Conservation (phyloP, 2,113 vertebrate genomes). For the Semicossyphus pulcher region DNA sequence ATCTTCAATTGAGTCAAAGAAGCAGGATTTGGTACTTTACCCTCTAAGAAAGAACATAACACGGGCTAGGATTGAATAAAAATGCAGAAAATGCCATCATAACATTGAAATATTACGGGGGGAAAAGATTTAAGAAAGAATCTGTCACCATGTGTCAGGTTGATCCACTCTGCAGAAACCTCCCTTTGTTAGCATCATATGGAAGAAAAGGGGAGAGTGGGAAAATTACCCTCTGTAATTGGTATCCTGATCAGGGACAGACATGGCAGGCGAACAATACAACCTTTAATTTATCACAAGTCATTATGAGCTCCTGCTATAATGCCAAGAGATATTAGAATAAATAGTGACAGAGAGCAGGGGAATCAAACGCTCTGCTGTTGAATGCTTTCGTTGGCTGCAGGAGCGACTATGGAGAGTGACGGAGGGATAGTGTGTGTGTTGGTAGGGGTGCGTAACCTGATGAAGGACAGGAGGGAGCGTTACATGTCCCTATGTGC, state of each 20-base stretch:
- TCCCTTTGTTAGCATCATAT: slow-evolving; percentile 76
- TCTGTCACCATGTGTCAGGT: slow-evolving; percentile 95
- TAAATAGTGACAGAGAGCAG: slow-evolving; percentile 87
- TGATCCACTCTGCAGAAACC: slow-evolving; percentile 85
- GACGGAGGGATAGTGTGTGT: slow-evolving; percentile 29
- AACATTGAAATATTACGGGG: slow-evolving; percentile 85
- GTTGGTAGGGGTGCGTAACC: slow-evolving; percentile 6
- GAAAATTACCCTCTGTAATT: slow-evolving; percentile 93
- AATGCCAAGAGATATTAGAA: slow-evolving; percentile 83
- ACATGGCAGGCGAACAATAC: slow-evolving; percentile 92
- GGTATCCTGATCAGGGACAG: slow-evolving; percentile 92
- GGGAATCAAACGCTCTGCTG: slow-evolving; percentile 85
- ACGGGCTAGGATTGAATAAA: slow-evolving; percentile 82
- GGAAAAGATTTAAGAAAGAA: slow-evolving; percentile 82
- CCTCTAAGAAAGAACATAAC: slow-evolving; percentile 85
- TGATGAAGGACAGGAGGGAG: background rate
- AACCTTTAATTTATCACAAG: slow-evolving; percentile 98
- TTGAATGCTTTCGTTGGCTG: slow-evolving; percentile 76
- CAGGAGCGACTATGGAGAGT: slow-evolving; percentile 54
- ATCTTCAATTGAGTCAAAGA: slow-evolving; percentile 97
- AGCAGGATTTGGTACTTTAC: slow-evolving; percentile 87
- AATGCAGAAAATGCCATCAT: slow-evolving; percentile 90
- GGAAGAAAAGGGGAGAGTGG: slow-evolving; percentile 78
- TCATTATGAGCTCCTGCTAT: slow-evolving; percentile 95
- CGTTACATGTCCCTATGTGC: no score